phyloP scores from a whole-genome alignment of 2,113 vertebrate species.

The Cynoglossus semilaevis region DNA sequence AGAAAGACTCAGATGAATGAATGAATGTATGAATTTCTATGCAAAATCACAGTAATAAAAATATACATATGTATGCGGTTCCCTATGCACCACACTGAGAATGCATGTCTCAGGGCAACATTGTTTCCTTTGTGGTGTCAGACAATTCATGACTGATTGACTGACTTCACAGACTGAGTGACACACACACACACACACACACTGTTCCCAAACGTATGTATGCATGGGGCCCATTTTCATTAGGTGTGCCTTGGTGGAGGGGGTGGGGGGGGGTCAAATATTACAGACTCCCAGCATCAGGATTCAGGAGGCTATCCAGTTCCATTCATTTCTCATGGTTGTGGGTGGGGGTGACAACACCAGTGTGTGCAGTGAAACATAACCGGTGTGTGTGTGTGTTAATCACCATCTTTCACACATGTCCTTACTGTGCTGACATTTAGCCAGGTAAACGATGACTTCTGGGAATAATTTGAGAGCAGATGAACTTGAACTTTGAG shows the following conservation, averaged over 20 bases:
- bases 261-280: conserved; percentile 13
- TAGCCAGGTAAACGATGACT: not conserved
- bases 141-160: not conserved
- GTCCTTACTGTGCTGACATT: not conserved
- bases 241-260: conserved; percentile 11
- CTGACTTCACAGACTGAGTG: not conserved
- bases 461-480: not conserved
- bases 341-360: conserved; percentile 29
- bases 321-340: conserved; percentile 20
- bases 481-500: not conserved
- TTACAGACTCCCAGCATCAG: conserved; percentile 9
- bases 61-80: no score
- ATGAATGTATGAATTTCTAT: no score
- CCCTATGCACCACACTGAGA: no score
- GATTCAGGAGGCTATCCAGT: conserved; percentile 18
- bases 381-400: conserved; percentile 5
- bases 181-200: not conserved
- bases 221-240: conserved; percentile 30
- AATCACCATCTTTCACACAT: not conserved
- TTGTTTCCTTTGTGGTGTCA: conserved; percentile 27
- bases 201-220: conserved; percentile 21
- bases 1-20: no score
- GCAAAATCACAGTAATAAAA: no score
- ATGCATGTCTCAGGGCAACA: conserved; percentile 5
- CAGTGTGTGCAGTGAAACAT: conserved; percentile 35